A percentile compares a stretch with the other conserved stretches of the same genome.
Conservation (phyloP, 2,888 invertebrate species). For the Hyposoter didymator region DNA sequence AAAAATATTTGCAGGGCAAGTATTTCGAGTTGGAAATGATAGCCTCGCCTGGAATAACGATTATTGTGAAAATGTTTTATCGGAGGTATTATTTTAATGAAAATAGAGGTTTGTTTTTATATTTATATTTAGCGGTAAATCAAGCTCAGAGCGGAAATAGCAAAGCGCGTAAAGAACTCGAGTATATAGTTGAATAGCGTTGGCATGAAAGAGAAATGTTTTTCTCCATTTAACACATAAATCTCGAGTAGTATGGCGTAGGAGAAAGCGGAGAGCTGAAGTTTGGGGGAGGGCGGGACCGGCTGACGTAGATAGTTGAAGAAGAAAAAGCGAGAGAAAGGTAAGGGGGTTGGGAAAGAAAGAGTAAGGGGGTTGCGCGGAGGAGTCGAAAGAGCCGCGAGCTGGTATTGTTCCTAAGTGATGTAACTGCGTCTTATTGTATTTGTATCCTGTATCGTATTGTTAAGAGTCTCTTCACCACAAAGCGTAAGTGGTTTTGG, state of each 20-base stretch:
- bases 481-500: conserved; percentile 84
- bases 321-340: conserved; percentile 48
- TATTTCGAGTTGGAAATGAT: background rate
- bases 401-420: conserved; percentile 84
- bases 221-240: conserved; percentile 84
- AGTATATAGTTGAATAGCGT: conserved; percentile 33
- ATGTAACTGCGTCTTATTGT: conserved; percentile 85
- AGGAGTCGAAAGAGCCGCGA: conserved; percentile 60
- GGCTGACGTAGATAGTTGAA: conserved; percentile 34
- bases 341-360: conserved; percentile 60
- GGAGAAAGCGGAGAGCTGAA: conserved; percentile 59
- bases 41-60: background rate
- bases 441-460: conserved; percentile 84
- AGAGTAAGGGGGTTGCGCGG: conserved; percentile 64
- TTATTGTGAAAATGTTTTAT: background rate
- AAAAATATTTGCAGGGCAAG: background rate
- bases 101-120: background rate
- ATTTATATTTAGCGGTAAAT: background rate
- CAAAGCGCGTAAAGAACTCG: conserved; percentile 11
- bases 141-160: background rate
- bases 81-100: background rate
- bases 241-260: conserved; percentile 76
- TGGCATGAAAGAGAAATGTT: conserved; percentile 79
- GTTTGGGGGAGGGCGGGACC: conserved; percentile 52
- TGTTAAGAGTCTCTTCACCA: conserved; percentile 83